Percentiles rank a stretch among this genome's conserved stretches.
These are phyloP conservation scores for Fukomys damarensis DNA, from an alignment of 2,113 vertebrate genomes.

Conservation along the genomic window DNA sequence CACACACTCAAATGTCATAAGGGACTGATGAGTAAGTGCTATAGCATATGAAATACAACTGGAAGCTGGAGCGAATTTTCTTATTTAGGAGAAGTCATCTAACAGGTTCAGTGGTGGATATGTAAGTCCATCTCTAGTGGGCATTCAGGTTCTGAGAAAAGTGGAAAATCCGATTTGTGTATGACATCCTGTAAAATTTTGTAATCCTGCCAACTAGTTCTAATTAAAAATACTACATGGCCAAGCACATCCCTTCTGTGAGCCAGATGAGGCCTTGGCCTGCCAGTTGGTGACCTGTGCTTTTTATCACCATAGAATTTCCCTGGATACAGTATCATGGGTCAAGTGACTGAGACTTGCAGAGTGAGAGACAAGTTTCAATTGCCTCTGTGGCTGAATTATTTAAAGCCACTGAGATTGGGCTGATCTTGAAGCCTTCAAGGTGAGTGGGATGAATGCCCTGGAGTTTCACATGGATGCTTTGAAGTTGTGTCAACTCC, in stretches of 20 bases:
- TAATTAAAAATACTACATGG: slow-evolving; percentile 54
- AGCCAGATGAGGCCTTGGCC: not conserved
- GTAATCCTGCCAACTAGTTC: slow-evolving; percentile 19
- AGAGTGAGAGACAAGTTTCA: slow-evolving; percentile 22
- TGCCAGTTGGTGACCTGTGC: not conserved
- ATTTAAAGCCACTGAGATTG: slow-evolving; percentile 12
- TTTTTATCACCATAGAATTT: not conserved
- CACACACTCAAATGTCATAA: not conserved
- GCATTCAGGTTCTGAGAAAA: not conserved
- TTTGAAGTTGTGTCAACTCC: slow-evolving; percentile 39
- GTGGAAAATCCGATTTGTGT: slow-evolving; percentile 8
- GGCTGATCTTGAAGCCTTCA: not conserved
- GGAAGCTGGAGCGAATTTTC: not conserved
- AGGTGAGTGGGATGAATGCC: not conserved
- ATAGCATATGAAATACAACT: not conserved
- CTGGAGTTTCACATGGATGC: not conserved
- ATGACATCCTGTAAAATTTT: slow-evolving; percentile 1
- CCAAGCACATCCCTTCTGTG: not conserved
- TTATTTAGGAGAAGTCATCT: not conserved
- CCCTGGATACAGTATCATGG: not conserved
- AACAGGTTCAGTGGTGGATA: not conserved
- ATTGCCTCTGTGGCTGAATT: not conserved
- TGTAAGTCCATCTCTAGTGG: not conserved
- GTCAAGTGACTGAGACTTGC: not conserved
- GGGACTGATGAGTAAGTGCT: not conserved